Evolutionary conservation across 2,888 invertebrate genomes (phyloP).

Genomic region (Hypselothyrea guttata): DNA sequence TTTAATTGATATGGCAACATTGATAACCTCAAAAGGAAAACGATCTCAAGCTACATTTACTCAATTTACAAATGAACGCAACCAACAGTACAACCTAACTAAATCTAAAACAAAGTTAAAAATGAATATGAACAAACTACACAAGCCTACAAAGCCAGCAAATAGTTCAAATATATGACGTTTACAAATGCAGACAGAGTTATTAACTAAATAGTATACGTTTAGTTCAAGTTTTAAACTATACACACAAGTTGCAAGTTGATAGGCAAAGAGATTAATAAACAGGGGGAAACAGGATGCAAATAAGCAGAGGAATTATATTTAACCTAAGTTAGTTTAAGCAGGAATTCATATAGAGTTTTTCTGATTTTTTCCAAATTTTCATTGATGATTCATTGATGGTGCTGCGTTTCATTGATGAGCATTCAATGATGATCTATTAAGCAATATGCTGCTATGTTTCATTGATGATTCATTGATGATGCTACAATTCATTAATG

Average conservation of each 20-base stretch:
- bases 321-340: too few species aligned
- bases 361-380: too few species aligned
- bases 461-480: too few species aligned
- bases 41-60: slow-evolving; percentile 56
- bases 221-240: slow-evolving; percentile 36
- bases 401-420: too few species aligned
- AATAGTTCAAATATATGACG: slow-evolving; percentile 70
- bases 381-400: too few species aligned
- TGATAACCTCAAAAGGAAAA: slow-evolving; percentile 37
- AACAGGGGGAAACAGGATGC: slow-evolving; percentile 1
- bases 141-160: slow-evolving; percentile 54
- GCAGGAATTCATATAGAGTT: too few species aligned
- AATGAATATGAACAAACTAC: slow-evolving; percentile 34
- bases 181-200: slow-evolving; percentile 25
- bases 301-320: too few species aligned
- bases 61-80: slow-evolving; percentile 59
- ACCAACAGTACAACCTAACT: slow-evolving; percentile 56
- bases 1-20: slow-evolving; percentile 37
- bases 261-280: slow-evolving; percentile 13
- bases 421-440: too few species aligned
- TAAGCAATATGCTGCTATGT: too few species aligned
- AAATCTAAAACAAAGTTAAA: slow-evolving; percentile 39
- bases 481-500: too few species aligned
- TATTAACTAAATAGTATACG: slow-evolving; percentile 11
- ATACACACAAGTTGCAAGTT: slow-evolving; percentile 41